These are phyloP conservation scores for Rana temporaria DNA, from an alignment of 2,113 vertebrate species.

Conservation along the genomic window DNA sequence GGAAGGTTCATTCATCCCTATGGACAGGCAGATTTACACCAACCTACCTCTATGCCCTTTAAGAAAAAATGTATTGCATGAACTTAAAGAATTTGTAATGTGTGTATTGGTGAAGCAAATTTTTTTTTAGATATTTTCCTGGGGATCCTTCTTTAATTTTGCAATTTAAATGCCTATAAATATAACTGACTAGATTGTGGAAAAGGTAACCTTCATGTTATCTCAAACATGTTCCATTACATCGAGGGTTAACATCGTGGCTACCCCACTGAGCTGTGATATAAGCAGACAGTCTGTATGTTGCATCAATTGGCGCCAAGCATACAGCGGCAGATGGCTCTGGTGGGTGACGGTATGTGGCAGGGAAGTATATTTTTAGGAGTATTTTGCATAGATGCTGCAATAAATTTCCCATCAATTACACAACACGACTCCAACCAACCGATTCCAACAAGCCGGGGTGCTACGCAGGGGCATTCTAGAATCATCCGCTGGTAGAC, in stretches of 20 bases:
- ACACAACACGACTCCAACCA: neutral
- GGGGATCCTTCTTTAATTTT: too few relatives aligned
- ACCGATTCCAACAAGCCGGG: too few relatives aligned
- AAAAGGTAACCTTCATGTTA: too few relatives aligned
- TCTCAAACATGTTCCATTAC: neutral
- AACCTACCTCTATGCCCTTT: too few relatives aligned
- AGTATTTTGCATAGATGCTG: neutral
- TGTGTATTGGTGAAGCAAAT: neutral
- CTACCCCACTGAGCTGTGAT: neutral
- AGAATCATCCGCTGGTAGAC: too few relatives aligned
- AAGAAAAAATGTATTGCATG: too few relatives aligned
- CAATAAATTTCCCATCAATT: neutral
- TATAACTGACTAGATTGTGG: too few relatives aligned
- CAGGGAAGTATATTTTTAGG: slow-evolving; percentile 10
- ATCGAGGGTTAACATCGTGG: neutral
- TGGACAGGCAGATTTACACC: neutral
- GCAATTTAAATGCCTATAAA: too few relatives aligned
- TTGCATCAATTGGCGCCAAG: neutral
- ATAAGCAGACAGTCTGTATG: neutral
- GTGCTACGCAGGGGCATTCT: too few relatives aligned
- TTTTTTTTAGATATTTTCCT: neutral
- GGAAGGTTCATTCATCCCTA: too few relatives aligned
- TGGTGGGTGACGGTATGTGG: neutral
- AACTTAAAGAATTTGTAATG: too few relatives aligned
- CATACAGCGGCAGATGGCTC: slow-evolving; percentile 17